Evolutionary conservation across 2,888 invertebrate species (phyloP).

Genomic region (Agrilus biguttatus): DNA sequence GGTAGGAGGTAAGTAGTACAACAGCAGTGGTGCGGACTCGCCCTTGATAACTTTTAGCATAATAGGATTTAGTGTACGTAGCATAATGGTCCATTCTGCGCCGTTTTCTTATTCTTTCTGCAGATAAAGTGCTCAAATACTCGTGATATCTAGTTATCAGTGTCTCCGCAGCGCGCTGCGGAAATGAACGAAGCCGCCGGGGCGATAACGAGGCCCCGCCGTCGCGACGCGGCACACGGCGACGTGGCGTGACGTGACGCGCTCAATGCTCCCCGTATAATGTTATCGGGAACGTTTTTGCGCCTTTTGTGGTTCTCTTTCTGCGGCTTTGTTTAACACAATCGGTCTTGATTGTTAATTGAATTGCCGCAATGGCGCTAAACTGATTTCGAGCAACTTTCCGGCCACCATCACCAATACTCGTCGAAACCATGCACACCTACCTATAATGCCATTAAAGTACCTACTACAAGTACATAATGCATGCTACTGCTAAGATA

Average conservation of each 20-base stretch:
- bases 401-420: conserved; percentile 9
- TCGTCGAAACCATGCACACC: too few species aligned
- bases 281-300: conserved; percentile 29
- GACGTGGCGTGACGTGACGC: neutral
- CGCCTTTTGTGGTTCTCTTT: conserved; percentile 27
- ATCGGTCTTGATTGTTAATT: conserved; percentile 30
- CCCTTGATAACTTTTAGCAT: conserved; percentile 33
- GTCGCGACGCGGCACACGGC: conserved; percentile 22
- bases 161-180: conserved; percentile 30
- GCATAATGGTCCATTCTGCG: conserved; percentile 37
- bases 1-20: neutral
- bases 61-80: conserved; percentile 37
- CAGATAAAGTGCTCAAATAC: conserved; percentile 34
- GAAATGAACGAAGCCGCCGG: conserved; percentile 33
- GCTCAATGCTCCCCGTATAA: conserved; percentile 17
- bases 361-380: conserved; percentile 26
- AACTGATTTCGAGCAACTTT: conserved; percentile 24
- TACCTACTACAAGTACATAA: too few species aligned
- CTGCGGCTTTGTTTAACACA: conserved; percentile 25
- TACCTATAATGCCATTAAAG: too few species aligned
- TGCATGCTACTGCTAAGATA: too few species aligned
- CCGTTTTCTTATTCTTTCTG: conserved; percentile 36
- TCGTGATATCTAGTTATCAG: conserved; percentile 35
- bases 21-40: conserved; percentile 9
- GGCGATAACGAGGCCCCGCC: conserved; percentile 28